phyloP scores from a whole-genome alignment of 2,797 vertebrate species.

The Clarias fuscus region DNA sequence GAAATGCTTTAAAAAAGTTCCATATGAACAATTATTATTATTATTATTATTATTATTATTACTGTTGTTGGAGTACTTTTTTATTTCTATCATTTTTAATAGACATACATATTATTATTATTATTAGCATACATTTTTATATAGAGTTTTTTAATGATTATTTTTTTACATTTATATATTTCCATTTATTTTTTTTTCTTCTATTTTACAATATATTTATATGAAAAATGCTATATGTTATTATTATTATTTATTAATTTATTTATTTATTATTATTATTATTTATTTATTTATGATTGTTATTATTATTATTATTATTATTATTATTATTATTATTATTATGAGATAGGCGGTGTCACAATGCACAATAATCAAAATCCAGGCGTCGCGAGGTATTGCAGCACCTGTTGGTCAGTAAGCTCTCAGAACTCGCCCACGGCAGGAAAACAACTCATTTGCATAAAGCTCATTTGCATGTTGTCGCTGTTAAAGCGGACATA shows the following conservation, averaged over 20 bases:
- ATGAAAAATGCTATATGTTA: neutral
- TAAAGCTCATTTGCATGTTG: neutral
- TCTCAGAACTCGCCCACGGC: neutral
- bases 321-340: neutral
- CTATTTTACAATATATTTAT: neutral
- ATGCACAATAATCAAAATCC: neutral
- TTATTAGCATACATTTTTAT: neutral
- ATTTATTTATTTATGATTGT: too few relatives aligned
- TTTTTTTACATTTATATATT: neutral
- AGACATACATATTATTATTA: too few relatives aligned
- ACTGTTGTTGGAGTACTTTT: too few relatives aligned
- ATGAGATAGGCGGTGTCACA: neutral
- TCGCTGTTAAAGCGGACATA: neutral
- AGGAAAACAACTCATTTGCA: neutral
- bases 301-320: neutral
- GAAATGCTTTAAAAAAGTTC: too few relatives aligned
- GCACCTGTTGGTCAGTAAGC: neutral
- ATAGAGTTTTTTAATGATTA: neutral
- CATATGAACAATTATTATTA: too few relatives aligned
- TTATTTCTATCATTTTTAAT: neutral
- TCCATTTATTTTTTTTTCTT: neutral
- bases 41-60: too few relatives aligned
- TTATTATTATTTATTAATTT: neutral
- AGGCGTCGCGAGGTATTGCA: neutral
- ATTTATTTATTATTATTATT: too few relatives aligned